A percentile compares a stretch with the other conserved stretches of the same genome.
phyloP scores from a whole-genome alignment of 1,140 invertebrate genomes.

The Aphidius gifuensis region DNA sequence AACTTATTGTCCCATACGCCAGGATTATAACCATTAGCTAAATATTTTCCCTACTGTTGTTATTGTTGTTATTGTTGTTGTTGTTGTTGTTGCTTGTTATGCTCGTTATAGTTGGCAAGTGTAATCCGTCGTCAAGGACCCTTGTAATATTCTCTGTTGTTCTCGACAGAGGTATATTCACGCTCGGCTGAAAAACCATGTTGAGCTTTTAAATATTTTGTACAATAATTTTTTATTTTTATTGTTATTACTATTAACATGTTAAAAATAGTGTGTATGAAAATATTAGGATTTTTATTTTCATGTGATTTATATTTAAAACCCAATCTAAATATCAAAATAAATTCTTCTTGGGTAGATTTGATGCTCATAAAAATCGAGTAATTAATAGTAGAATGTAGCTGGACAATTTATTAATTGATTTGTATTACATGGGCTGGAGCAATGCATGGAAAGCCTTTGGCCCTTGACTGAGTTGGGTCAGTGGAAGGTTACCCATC shows the following conservation, averaged over 20 bases:
- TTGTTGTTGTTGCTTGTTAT: conserved; percentile 40
- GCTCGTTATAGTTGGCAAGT: conserved; percentile 40
- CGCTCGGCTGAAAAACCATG: not conserved
- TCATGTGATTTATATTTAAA: too few species aligned
- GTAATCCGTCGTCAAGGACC: conserved; percentile 35
- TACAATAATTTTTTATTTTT: not conserved
- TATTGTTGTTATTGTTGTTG: conserved; percentile 11
- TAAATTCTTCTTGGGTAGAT: not conserved
- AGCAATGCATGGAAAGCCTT: conserved; percentile 12
- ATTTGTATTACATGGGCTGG: not conserved
- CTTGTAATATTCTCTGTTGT: conserved; percentile 33
- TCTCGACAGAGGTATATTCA: conserved; percentile 13
- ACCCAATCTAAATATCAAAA: not conserved
- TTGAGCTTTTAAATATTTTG: conserved; percentile 7
- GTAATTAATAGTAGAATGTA: not conserved
- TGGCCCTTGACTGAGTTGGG: conserved; percentile 18
- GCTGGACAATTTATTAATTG: not conserved
- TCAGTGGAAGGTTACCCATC: conserved; percentile 20
- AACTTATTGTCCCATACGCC: conserved; percentile 47
- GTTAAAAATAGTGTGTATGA: not conserved
- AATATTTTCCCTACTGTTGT: conserved; percentile 42
- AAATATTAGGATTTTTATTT: too few species aligned
- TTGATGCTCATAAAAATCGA: not conserved
- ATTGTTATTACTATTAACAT: not conserved
- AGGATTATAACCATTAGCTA: conserved; percentile 46